Evolutionary conservation across 2,888 invertebrate species (phyloP), one percentile per base, ranked within the genome.

Genomic region (Leucophora obtusa): DNA sequence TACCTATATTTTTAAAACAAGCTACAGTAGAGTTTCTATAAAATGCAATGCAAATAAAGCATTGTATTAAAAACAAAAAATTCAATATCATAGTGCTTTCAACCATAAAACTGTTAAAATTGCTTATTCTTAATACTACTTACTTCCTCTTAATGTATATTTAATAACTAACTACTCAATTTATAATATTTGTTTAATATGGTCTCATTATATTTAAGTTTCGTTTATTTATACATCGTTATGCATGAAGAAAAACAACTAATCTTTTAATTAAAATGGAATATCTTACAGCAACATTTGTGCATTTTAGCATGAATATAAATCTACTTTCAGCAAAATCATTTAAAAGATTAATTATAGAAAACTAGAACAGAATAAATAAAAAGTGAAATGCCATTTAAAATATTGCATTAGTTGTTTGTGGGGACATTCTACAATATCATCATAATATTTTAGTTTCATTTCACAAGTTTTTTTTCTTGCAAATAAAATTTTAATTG

Each of bases 311-410:
- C 63, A 50, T 58, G 33, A 56, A 56, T 21, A 35, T 24, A 59
- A 50, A 51, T 50, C 24, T 17, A 63, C 24, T 14, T 58, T 63
- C 9, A 18, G 10, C 50, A 56, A 72, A 56, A 47, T 73, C 47
- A 28, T 35, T 58, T 58, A 51, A 58, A 35, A 63, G 15, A 50
- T 72, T 50, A 58, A 72, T 50, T 50, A 73, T n/a, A 24, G 54
- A 1, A 50, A 47, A 15, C 9, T 21, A 18, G 8, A 28, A 28
- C 28, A 28, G 28, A 6, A 28, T 3, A 28, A 28, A 28, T 28
- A 54, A 28, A 15, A 50, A 50, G n/a, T 8, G 11, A 53, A 62
- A 62, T 24, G 18, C 24, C 43, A 62, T 71, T 56, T 47, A 62
- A 38, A 4, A 33, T 15, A 15, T n/a, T 59, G 47, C 65, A 51